Evolutionary conservation across 2,113 vertebrate species (phyloP), one percentile per base, ranked within the genome.

Genomic region (Podiceps cristatus): DNA sequence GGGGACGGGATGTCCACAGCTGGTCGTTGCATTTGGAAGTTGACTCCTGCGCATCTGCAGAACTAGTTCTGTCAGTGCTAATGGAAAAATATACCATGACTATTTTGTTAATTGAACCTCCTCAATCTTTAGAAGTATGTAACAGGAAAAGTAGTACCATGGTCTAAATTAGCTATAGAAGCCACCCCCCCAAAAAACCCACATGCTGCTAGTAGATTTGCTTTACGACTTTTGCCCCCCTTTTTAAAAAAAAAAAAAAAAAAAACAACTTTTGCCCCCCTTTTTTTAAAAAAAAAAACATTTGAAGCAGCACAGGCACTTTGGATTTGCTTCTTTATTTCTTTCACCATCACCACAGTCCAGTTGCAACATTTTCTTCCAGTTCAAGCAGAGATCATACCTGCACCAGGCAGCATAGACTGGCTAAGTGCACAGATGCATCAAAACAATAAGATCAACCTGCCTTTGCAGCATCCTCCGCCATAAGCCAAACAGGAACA

Each of bases 1-100:
- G 42, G 13, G 20, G 9, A n/a, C 3, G 9, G n/a, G 40, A 16
- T 45, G 15, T 19, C 40, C 13, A 7, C 5, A 0, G 17, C 20
- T 5, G 1, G 20, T 10, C 3, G 2, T 45, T 66, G 44, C 16
- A 31, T 27, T 12, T 18, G 7, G 11, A 24, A 52, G 5, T 5
- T 44, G 37, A 20, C 13, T 82, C 5, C 0, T 3, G 13, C 5
- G 14, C 18, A 64, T 28, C 40, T 42, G 24, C 23, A 29, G 50
- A 44, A 68, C 19, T 19, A 62, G n/a, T 31, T 56, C 23, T 24
- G 22, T 33, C 62, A 56, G 28, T 58, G 33, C 35, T 71, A 33
- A 52, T 18, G 35, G 23, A 53, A 27, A 59, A 55, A 19, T 10
- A 13, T 9, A 17, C 5, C 45, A 40, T 10, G 8, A 77, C 12